These are phyloP conservation scores for Keiferia lycopersicella DNA, from an alignment of 2,888 invertebrate species.

Conservation along the genomic window DNA sequence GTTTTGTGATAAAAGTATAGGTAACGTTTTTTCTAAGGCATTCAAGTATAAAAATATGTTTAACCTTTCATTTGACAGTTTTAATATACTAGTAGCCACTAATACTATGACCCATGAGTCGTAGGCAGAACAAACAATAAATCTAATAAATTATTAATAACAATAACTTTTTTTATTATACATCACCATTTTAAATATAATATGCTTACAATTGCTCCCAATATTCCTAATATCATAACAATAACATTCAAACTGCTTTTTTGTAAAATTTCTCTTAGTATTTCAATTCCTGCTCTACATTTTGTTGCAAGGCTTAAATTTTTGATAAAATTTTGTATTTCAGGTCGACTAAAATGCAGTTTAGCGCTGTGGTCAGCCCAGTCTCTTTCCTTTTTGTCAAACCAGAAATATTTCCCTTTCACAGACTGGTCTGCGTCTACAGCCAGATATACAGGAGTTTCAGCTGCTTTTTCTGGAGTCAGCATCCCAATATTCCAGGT, in stretches of 20 bases:
- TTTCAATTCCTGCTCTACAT: neutral
- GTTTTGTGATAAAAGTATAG: no score
- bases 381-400: conserved; percentile 39
- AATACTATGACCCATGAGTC: no score
- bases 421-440: conserved; percentile 41
- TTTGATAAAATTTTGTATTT: neutral
- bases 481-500: conserved; percentile 34
- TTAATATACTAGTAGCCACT: no score
- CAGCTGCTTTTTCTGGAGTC: conserved; percentile 31
- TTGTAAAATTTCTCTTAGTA: neutral
- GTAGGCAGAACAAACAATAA: no score
- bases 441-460: conserved; percentile 37
- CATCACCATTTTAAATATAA: neutral
- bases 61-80: no score
- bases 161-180: no score
- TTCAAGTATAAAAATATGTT: neutral
- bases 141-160: no score
- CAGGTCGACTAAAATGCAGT: conserved; percentile 5
- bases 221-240: neutral
- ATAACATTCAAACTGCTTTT: neutral
- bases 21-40: neutral
- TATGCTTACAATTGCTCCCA: neutral
- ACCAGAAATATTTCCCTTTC: conserved; percentile 43
- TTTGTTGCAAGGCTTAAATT: neutral
- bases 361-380: conserved; percentile 36